Conservation (phyloP, 2,888 invertebrate genomes). For the Acleris cristana region DNA sequence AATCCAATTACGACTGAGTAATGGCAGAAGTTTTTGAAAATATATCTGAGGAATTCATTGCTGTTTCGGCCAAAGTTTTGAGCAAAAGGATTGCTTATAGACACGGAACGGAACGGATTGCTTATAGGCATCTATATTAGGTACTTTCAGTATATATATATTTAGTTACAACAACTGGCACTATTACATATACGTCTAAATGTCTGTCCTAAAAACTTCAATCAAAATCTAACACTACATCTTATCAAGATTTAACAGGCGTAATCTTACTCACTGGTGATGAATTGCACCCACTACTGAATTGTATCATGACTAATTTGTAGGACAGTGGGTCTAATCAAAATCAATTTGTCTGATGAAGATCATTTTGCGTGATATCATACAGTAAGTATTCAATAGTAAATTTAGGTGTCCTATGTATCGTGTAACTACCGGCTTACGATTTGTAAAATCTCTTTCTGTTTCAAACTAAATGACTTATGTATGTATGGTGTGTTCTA, state of each 20-base stretch:
- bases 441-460: too few relatives aligned
- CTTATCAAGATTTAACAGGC: conserved; percentile 20
- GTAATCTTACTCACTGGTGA: conserved; percentile 5
- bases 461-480: too few relatives aligned
- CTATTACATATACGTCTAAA: not conserved
- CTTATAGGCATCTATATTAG: too few relatives aligned
- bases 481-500: too few relatives aligned
- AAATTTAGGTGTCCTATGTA: not conserved
- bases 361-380: conserved; percentile 54
- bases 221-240: conserved; percentile 11
- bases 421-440: not conserved
- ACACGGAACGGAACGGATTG: too few relatives aligned
- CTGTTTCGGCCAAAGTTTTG: too few relatives aligned
- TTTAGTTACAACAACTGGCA: too few relatives aligned
- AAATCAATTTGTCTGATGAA: conserved; percentile 58
- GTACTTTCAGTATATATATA: too few relatives aligned
- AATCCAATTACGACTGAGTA: conserved; percentile 1
- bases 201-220: not conserved
- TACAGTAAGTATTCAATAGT: conserved; percentile 15
- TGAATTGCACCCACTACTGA: conserved; percentile 19
- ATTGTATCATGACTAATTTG: conserved; percentile 51
- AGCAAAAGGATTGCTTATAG: too few relatives aligned
- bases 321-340: conserved; percentile 62
- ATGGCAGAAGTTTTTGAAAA: conserved; percentile 2
- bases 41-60: too few relatives aligned